A percentile compares a stretch with the other conserved stretches of the same genome.
These are phyloP conservation scores for Syrista parreyssii DNA, from an alignment of 2,888 invertebrate species.

Conservation along the genomic window DNA sequence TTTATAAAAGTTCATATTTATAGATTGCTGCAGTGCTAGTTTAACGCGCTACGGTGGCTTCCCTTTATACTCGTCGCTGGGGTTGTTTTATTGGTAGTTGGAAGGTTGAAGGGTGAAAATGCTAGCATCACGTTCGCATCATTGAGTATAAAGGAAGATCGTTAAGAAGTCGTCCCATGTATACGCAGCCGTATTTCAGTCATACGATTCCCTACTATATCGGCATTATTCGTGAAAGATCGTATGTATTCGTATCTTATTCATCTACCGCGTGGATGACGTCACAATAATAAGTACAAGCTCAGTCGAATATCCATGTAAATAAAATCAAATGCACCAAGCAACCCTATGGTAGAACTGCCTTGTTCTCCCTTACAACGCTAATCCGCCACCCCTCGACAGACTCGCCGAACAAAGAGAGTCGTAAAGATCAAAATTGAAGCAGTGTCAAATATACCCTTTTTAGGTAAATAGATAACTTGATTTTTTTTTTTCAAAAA, in stretches of 20 bases:
- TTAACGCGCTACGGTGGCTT: not conserved
- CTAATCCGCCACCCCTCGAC: not conserved
- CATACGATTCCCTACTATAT: not conserved
- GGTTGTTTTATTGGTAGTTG: conserved; percentile 47
- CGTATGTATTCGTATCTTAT: not conserved
- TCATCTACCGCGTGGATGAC: not conserved
- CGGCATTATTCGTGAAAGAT: not conserved
- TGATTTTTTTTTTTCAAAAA: not conserved
- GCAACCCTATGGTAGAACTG: not conserved
- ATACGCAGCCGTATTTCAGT: not conserved
- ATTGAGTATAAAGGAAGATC: conserved; percentile 38
- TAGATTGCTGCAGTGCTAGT: not conserved
- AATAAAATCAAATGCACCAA: not conserved
- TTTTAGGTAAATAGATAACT: not conserved
- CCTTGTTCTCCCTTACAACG: not conserved
- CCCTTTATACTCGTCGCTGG: conserved; percentile 39
- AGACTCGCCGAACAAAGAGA: not conserved
- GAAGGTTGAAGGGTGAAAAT: not conserved
- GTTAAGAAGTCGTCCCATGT: conserved; percentile 41
- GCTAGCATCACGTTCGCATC: conserved; percentile 18
- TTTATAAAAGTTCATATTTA: not conserved
- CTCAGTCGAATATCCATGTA: not conserved
- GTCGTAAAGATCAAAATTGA: not conserved
- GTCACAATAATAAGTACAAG: not conserved
- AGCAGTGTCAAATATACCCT: not conserved